Evolutionary conservation across 2,113 vertebrate genomes (phyloP).

Genomic region (Limanda limanda): DNA sequence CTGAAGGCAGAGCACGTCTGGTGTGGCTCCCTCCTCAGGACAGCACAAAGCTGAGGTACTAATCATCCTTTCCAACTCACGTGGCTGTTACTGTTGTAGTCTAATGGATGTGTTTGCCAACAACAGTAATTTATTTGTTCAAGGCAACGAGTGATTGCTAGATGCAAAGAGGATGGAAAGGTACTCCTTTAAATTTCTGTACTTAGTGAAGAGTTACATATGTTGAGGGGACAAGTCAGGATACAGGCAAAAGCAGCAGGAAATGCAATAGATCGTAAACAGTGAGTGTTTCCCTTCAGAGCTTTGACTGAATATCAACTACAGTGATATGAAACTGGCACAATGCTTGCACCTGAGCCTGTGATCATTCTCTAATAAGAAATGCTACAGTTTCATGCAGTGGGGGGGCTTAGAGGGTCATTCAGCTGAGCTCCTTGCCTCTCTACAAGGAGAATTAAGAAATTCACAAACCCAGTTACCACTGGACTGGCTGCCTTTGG

Average conservation of each 20-base stretch:
- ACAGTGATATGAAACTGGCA: not conserved
- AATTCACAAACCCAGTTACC: not conserved
- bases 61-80: slow-evolving; percentile 43
- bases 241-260: not conserved
- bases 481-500: not conserved
- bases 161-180: slow-evolving; percentile 11
- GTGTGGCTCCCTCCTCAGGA: slow-evolving; percentile 24
- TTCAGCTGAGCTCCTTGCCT: not conserved
- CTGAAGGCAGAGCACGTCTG: slow-evolving; percentile 39
- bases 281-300: not conserved
- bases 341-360: not conserved
- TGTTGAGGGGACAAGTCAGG: slow-evolving; percentile 3
- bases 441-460: not conserved
- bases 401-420: not conserved
- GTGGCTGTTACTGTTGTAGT: slow-evolving; percentile 47
- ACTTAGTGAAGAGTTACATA: slow-evolving; percentile 1
- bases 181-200: slow-evolving; percentile 9
- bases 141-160: slow-evolving; percentile 12
- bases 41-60: slow-evolving; percentile 34
- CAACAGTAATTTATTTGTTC: slow-evolving; percentile 49
- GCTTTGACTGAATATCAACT: not conserved
- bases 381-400: slow-evolving; percentile 1
- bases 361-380: slow-evolving; percentile 5
- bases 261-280: not conserved
- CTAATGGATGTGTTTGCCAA: slow-evolving; percentile 57